Evolutionary conservation across 1,140 invertebrate genomes (phyloP), one percentile per base, ranked within the genome.

Genomic region (Hypothenemus hampei): DNA sequence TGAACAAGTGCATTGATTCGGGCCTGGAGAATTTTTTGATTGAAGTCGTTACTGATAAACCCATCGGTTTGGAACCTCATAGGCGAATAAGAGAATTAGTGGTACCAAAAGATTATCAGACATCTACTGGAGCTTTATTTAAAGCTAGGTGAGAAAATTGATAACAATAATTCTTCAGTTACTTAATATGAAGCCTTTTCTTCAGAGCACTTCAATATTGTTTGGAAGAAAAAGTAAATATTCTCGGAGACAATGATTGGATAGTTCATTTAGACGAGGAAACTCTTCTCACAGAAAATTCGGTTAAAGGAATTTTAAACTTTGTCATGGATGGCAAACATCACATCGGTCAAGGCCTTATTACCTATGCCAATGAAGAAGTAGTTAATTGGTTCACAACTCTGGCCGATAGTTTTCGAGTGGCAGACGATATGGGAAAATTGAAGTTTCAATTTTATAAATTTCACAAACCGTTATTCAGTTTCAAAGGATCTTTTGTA

Each of bases 211-310:
- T 98, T 0, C 96, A 98, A 69, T 98, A 97, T 71, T 97, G 93
- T 68, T 76, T 98, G 10, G 95, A 98, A 76, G 88, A 90, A 64
- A 84, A 84, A 62, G 85, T 93, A 1, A 96, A 95, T 72, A 81
- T 91, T 59, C 71, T 97, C 10, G 82, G 81, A 15, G 92, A 96
- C 65, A 85, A 81, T 58, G 95, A 98, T 71, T 98, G 93, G 93
- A 90, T 99, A 64, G 93, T 98, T 1, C 96, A 98, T 76, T 76
- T 98, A 13, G 96, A 99, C 71, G 96, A 98, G 75, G 96, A 98
- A 73, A 98, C 96, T 0, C 70, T 98, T 22, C 74, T 98, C 1
- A 98, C 95, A 3, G 90, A 93, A 66, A 93, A 96, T 71, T 87
- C 90, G 16, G 81, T 91, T 43, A 76, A 83, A 26, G 96, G 96